Percentiles rank a stretch among this genome's conserved stretches.
Evolutionary conservation across 1,140 invertebrate genomes (phyloP).

Genomic region (Carposina sasakii): DNA sequence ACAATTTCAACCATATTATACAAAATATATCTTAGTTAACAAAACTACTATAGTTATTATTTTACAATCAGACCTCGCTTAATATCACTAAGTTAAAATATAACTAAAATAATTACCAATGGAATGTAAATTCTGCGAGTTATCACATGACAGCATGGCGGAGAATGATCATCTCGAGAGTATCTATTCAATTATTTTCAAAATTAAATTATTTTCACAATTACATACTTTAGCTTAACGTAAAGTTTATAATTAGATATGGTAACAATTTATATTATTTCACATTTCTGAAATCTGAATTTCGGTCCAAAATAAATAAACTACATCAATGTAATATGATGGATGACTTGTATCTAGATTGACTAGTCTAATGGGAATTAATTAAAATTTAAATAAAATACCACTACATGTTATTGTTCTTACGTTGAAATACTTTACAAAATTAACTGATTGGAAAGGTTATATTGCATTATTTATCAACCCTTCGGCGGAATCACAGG

Average conservation of each 20-base stretch:
- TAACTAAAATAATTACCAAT: constrained; percentile 50
- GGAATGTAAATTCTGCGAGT: constrained; percentile 46
- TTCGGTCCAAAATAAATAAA: no score
- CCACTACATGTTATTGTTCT: constrained; percentile 20
- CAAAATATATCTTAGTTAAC: constrained; percentile 71
- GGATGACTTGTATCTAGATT: constrained; percentile 53
- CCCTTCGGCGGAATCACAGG: constrained; percentile 49
- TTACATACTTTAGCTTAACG: no score
- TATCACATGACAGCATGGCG: constrained; percentile 60
- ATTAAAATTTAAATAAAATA: constrained; percentile 4
- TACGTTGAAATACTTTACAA: constrained; percentile 26
- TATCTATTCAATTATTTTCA: no score
- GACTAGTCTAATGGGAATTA: constrained; percentile 65
- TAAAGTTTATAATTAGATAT: constrained; percentile 60
- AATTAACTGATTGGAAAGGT: no score
- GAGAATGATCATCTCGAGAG: constrained; percentile 26
- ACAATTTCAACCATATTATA: constrained; percentile 70
- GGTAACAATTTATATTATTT: constrained; percentile 67
- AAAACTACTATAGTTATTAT: constrained; percentile 63
- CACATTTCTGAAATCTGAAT: no score
- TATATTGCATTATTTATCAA: no score
- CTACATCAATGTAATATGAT: no score
- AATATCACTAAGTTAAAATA: constrained; percentile 48
- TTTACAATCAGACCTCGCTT: constrained; percentile 67
- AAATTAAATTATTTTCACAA: no score